phyloP scores from a whole-genome alignment of 1,140 invertebrate species.

The Cyphomyrmex costatus region DNA sequence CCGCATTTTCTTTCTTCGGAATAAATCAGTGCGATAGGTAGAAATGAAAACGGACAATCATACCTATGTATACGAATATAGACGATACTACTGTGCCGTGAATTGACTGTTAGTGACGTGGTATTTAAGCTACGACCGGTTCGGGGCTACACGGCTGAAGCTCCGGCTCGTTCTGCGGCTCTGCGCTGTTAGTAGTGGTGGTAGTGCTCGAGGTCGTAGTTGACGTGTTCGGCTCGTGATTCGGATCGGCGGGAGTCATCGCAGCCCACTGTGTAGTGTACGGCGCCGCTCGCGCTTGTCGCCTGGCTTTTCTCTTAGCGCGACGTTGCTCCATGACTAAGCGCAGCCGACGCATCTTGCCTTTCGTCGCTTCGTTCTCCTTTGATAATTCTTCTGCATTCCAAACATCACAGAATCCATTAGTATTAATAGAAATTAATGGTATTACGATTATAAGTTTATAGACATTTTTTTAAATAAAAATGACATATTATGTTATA shows the following conservation, averaged over 20 bases:
- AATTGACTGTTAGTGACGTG: constrained; percentile 45
- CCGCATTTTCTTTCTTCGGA: constrained; percentile 26
- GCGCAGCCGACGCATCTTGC: constrained; percentile 94
- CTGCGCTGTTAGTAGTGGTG: constrained; percentile 71
- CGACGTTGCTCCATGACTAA: constrained; percentile 95
- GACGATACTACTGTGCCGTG: constrained; percentile 57
- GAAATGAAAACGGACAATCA: constrained; percentile 49
- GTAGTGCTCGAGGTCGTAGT: constrained; percentile 73
- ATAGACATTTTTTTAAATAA: not conserved
- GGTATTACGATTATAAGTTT: not conserved
- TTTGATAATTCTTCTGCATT: constrained; percentile 86
- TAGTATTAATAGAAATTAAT: not conserved
- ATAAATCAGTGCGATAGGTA: constrained; percentile 72
- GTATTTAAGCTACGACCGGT: constrained; percentile 84
- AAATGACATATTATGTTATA: not conserved
- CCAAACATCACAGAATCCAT: not conserved
- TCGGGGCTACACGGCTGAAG: constrained; percentile 85
- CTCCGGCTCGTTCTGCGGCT: constrained; percentile 83
- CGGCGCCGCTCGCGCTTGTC: constrained; percentile 90
- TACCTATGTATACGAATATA: constrained; percentile 53
- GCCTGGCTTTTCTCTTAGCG: constrained; percentile 92
- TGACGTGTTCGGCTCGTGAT: constrained; percentile 78
- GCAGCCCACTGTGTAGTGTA: constrained; percentile 89
- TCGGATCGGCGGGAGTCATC: constrained; percentile 80
- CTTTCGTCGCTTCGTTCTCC: constrained; percentile 93